A percentile compares a stretch with the other conserved stretches of the same genome.
Evolutionary conservation across 2,888 invertebrate genomes (phyloP).

Genomic region (Melieria picta): DNA sequence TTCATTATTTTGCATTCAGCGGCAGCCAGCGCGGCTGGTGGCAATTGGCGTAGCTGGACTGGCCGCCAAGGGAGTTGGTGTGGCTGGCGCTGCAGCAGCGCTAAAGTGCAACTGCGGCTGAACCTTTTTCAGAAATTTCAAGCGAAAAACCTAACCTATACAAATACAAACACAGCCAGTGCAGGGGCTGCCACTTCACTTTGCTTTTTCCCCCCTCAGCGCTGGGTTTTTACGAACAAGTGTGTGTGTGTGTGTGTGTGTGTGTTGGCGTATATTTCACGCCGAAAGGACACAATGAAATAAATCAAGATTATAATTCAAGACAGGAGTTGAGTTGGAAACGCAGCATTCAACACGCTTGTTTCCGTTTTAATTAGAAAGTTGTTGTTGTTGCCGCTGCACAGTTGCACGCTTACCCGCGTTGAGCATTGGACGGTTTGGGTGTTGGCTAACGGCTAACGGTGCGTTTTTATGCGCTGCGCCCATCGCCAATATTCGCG

Average conservation of each 20-base stretch:
- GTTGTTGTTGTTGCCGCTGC: conserved; percentile 33
- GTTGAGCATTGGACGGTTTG: too few relatives aligned
- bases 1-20: conserved; percentile 36
- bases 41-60: not conserved
- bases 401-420: too few relatives aligned
- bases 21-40: not conserved
- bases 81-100: not conserved
- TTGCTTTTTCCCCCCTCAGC: not conserved
- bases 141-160: not conserved
- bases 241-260: conserved; percentile 18
- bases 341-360: conserved; percentile 46
- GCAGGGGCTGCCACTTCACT: not conserved
- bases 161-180: not conserved
- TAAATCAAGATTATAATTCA: conserved; percentile 54
- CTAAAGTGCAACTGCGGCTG: not conserved
- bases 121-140: conserved; percentile 26
- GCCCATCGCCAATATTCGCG: too few relatives aligned
- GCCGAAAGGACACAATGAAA: conserved; percentile 43
- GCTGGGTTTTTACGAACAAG: not conserved
- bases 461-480: too few relatives aligned
- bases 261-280: conserved; percentile 1
- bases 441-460: too few relatives aligned
- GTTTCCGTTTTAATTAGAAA: conserved; percentile 49
- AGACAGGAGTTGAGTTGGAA: conserved; percentile 45
- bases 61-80: not conserved